These are phyloP conservation scores for Gobiocypris rarus DNA, from an alignment of 2,113 vertebrate species.

Conservation along the genomic window DNA sequence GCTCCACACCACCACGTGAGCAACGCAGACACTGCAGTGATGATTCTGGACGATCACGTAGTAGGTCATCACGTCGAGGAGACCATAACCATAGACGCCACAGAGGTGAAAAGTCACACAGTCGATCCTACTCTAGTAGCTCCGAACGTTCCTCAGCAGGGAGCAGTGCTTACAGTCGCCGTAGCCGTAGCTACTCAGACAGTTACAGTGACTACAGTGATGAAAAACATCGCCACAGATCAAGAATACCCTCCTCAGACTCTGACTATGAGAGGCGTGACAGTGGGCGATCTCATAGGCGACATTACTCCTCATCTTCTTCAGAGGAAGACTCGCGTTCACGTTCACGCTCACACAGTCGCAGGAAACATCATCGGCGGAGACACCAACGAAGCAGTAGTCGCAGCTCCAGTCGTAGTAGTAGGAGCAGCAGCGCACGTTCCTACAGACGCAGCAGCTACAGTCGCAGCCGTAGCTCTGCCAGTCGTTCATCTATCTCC, in stretches of 20 bases:
- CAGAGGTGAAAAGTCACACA: conserved; percentile 79
- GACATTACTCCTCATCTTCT: conserved; percentile 83
- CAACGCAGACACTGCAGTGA: conserved; percentile 85
- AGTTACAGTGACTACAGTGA: conserved; percentile 95
- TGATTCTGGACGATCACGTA: conserved; percentile 86
- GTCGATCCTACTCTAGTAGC: conserved; percentile 89
- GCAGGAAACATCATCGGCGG: conserved; percentile 82
- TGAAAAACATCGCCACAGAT: conserved; percentile 69
- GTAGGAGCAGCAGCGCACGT: conserved; percentile 88
- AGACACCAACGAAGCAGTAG: conserved; percentile 82
- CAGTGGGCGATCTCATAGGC: conserved; percentile 84
- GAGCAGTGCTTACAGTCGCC: conserved; percentile 85
- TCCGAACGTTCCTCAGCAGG: conserved; percentile 87
- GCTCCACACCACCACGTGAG: conserved; percentile 77
- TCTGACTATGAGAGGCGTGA: conserved; percentile 87
- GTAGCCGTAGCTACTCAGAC: conserved; percentile 91
- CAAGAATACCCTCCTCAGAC: conserved; percentile 86
- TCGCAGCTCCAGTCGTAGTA: conserved; percentile 88
- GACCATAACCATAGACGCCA: conserved; percentile 69
- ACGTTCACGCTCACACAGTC: conserved; percentile 80
- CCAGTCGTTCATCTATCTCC: conserved; percentile 79
- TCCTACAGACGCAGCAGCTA: conserved; percentile 93
- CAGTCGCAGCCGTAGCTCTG: conserved; percentile 90
- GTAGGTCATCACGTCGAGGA: conserved; percentile 82
- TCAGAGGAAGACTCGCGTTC: conserved; percentile 85